Evolutionary conservation across 2,888 invertebrate genomes (phyloP).

Genomic region (Melanargia galathea): DNA sequence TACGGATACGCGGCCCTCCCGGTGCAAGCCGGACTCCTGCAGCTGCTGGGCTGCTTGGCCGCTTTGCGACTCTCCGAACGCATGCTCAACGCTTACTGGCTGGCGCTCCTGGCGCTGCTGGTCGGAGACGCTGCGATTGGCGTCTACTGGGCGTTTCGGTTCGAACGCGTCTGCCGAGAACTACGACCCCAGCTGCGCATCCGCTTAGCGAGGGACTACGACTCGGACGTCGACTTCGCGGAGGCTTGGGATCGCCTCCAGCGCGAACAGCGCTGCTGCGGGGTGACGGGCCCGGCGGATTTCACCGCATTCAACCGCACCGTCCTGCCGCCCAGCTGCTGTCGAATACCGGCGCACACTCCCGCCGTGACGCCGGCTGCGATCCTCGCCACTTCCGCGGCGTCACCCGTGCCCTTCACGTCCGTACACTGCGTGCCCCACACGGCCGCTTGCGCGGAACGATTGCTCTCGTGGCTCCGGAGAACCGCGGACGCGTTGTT

Average conservation of each 20-base stretch:
- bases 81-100: constrained; percentile 92
- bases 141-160: constrained; percentile 92
- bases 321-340: constrained; percentile 73
- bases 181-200: constrained; percentile 86
- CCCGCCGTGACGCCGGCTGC: constrained; percentile 79
- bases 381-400: constrained; percentile 62
- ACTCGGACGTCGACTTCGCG: constrained; percentile 86
- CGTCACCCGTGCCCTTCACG: constrained; percentile 64
- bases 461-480: constrained; percentile 87
- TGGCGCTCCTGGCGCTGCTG: constrained; percentile 88
- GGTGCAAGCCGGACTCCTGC: constrained; percentile 86
- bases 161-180: constrained; percentile 88
- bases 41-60: constrained; percentile 91
- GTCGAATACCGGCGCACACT: constrained; percentile 70
- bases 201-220: constrained; percentile 86
- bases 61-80: constrained; percentile 90
- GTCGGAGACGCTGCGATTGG: constrained; percentile 93
- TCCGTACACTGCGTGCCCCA: constrained; percentile 75
- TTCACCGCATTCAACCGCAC: constrained; percentile 73
- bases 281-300: constrained; percentile 85
- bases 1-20: constrained; percentile 92
- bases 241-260: constrained; percentile 90
- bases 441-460: constrained; percentile 87
- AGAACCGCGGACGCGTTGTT: constrained; percentile 91
- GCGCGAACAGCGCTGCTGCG: constrained; percentile 89